Conservation (phyloP, 2,888 invertebrate genomes). For the Eristalis tenax region DNA sequence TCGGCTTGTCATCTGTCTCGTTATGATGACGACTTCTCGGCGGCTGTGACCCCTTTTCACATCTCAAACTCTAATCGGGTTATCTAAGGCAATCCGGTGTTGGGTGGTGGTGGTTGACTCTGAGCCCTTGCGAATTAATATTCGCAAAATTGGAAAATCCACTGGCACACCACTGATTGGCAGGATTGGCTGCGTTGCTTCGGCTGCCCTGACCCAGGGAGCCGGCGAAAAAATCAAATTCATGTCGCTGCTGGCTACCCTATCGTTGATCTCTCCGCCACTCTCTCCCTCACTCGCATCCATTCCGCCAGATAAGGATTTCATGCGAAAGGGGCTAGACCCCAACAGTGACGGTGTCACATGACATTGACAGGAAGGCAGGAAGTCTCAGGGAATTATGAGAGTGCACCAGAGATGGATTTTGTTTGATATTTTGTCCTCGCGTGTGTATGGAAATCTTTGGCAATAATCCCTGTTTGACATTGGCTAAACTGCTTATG, state of each 20-base stretch:
- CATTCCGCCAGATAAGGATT: constrained; percentile 66
- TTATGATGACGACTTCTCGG: constrained; percentile 56
- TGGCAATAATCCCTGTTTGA: constrained; percentile 52
- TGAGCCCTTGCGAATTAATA: constrained; percentile 52
- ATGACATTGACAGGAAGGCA: constrained; percentile 71
- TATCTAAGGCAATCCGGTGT: constrained; percentile 6
- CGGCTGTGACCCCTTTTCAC: constrained; percentile 60
- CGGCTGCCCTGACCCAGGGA: constrained; percentile 53
- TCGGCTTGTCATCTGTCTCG: constrained; percentile 66
- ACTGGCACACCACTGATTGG: constrained; percentile 30
- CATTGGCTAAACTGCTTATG: constrained; percentile 53
- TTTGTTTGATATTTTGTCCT: constrained; percentile 44
- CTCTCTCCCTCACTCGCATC: constrained; percentile 12
- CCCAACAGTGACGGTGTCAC: constrained; percentile 57
- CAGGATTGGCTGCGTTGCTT: constrained; percentile 67
- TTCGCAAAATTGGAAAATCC: constrained; percentile 70
- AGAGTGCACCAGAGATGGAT: constrained; percentile 43
- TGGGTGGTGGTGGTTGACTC: neutral
- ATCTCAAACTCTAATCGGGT: constrained; percentile 65
- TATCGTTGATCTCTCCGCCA: constrained; percentile 56
- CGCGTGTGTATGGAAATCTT: constrained; percentile 21
- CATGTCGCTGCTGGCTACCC: constrained; percentile 39
- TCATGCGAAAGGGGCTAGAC: constrained; percentile 38
- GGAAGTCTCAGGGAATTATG: constrained; percentile 63
- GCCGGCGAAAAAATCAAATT: constrained; percentile 28